Conservation (phyloP, 2,888 invertebrate genomes). For the Pomacea canaliculata region DNA sequence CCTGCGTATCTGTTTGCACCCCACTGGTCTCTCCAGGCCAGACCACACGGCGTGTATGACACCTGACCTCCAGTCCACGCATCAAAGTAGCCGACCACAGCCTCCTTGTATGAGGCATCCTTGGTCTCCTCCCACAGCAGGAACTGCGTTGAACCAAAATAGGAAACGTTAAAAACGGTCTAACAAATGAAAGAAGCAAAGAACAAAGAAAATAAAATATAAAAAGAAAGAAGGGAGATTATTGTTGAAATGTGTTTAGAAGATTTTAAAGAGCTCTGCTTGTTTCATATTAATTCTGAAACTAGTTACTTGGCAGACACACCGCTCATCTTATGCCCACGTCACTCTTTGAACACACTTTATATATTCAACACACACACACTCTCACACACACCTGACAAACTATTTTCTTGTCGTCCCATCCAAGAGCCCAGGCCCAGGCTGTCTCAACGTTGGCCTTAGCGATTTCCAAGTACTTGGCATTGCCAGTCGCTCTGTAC, state of each 20-base stretch:
- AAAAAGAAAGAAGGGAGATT: too few relatives aligned
- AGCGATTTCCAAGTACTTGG: constrained; percentile 52
- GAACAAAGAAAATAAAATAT: too few relatives aligned
- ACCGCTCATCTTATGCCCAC: too few relatives aligned
- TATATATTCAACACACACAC: too few relatives aligned
- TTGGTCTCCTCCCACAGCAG: constrained; percentile 50
- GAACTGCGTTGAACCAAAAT: constrained; percentile 30
- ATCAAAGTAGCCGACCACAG: constrained; percentile 44
- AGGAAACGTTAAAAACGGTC: too few relatives aligned
- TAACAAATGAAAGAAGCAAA: too few relatives aligned
- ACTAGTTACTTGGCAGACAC: too few relatives aligned
- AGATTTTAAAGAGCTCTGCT: too few relatives aligned
- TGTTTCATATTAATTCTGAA: too few relatives aligned
- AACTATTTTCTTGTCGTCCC: constrained; percentile 58
- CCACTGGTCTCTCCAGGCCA: constrained; percentile 58
- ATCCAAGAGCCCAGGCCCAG: constrained; percentile 53
- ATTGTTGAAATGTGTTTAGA: too few relatives aligned
- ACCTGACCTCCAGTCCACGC: constrained; percentile 52
- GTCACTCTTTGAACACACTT: too few relatives aligned
- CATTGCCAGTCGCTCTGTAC: constrained; percentile 55
- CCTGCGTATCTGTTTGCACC: constrained; percentile 53
- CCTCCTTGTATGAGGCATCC: constrained; percentile 40
- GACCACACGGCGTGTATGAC: constrained; percentile 54
- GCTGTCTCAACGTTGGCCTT: constrained; percentile 40
- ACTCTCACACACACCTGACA: constrained; percentile 29